These are phyloP conservation scores for Hemibagrus guttatus DNA, from an alignment of 2,797 vertebrate species.

Conservation along the genomic window DNA sequence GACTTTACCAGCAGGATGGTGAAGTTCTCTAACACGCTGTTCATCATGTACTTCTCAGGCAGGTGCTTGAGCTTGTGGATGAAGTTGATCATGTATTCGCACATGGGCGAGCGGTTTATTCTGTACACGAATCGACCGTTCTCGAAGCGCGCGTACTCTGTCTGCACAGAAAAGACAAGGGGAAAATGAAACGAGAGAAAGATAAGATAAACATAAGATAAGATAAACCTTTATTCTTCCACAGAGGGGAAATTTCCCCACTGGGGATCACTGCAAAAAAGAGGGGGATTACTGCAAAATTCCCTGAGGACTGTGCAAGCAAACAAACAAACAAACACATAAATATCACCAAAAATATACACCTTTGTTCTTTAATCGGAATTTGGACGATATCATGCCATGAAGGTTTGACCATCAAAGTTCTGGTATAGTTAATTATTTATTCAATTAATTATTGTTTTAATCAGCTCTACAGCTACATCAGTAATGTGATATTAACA, in stretches of 20 bases:
- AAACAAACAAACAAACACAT: background rate
- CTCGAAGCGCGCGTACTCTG: slow-evolving; percentile 95
- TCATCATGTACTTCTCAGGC: slow-evolving; percentile 99
- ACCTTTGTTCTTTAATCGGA: no score
- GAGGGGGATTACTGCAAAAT: background rate
- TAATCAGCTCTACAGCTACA: background rate
- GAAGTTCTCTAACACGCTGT: slow-evolving; percentile 99
- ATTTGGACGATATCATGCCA: background rate
- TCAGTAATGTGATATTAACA: background rate
- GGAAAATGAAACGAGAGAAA: no score
- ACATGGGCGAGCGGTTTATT: slow-evolving; percentile 98
- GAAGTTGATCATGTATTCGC: slow-evolving; percentile 99
- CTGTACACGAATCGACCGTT: slow-evolving; percentile 96
- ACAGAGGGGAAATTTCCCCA: no score
- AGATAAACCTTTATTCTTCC: no score
- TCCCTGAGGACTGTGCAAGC: background rate
- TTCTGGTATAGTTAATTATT: background rate
- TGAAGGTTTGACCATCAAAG: background rate
- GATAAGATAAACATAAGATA: no score
- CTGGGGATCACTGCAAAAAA: no score
- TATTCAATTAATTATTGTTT: background rate
- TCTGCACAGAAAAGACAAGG: slow-evolving; percentile 68
- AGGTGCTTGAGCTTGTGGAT: slow-evolving; percentile 99
- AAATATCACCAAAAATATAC: background rate
- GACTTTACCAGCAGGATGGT: slow-evolving; percentile 92